Evolutionary conservation across 2,888 invertebrate species (phyloP).

Genomic region (Noctua pronuba): DNA sequence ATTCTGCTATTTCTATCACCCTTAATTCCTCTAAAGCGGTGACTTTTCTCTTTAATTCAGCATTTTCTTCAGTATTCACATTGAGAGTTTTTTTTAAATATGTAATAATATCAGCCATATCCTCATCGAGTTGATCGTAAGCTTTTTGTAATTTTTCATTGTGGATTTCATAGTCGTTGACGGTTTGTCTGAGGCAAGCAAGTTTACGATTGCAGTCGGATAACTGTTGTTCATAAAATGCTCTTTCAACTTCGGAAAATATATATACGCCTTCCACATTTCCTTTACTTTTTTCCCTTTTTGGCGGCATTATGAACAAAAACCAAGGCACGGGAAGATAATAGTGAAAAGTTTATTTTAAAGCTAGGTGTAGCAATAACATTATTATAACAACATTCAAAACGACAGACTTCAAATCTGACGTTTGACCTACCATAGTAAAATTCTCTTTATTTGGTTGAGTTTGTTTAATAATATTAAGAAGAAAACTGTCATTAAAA

Average conservation of each 20-base stretch:
- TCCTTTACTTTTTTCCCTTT: slow-evolving; percentile 68
- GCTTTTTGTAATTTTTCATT: slow-evolving; percentile 92
- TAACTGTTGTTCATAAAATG: slow-evolving; percentile 95
- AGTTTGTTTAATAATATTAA: too few species aligned
- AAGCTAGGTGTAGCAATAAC: too few species aligned
- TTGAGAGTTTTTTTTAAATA: slow-evolving; percentile 94
- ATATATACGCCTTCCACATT: slow-evolving; percentile 62
- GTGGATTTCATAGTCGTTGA: slow-evolving; percentile 93
- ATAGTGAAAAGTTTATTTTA: too few species aligned
- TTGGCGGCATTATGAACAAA: too few species aligned
- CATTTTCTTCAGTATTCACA: slow-evolving; percentile 92
- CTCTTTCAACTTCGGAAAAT: slow-evolving; percentile 93
- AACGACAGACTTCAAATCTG: too few species aligned
- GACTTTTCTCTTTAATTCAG: slow-evolving; percentile 92
- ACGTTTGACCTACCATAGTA: too few species aligned
- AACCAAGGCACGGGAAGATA: too few species aligned
- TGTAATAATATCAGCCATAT: slow-evolving; percentile 95
- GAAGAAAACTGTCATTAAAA: too few species aligned
- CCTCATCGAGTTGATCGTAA: slow-evolving; percentile 93
- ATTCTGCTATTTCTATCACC: slow-evolving; percentile 92
- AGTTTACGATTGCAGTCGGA: slow-evolving; percentile 95
- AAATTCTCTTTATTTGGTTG: too few species aligned
- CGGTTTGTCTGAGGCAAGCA: slow-evolving; percentile 91
- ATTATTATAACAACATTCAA: too few species aligned
- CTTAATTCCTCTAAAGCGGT: slow-evolving; percentile 93